A percentile compares a stretch with the other conserved stretches of the same genome.
Evolutionary conservation across 1,140 invertebrate genomes (phyloP).

Genomic region (Zaprionus davidi): DNA sequence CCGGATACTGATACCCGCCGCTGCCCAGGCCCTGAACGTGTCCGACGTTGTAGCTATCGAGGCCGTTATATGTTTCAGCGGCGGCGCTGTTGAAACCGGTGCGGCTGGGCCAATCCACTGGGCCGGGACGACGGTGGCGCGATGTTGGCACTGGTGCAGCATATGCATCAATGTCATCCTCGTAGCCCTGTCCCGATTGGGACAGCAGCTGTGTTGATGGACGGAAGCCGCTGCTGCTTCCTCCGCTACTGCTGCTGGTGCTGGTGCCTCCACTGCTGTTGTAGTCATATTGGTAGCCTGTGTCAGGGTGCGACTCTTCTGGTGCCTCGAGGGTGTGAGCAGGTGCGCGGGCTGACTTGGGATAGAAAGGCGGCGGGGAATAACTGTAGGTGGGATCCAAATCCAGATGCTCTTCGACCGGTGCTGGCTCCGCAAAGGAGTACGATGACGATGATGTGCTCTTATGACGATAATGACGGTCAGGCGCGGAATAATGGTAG

Average conservation of each 20-base stretch:
- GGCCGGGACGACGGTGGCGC: slow-evolving; percentile 35
- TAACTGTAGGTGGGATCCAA: slow-evolving; percentile 61
- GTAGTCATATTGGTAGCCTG: slow-evolving; percentile 47
- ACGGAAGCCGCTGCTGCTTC: slow-evolving; percentile 39
- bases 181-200: slow-evolving; percentile 42
- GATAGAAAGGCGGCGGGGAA: slow-evolving; percentile 31
- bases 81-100: slow-evolving; percentile 28
- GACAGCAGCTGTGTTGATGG: slow-evolving; percentile 56
- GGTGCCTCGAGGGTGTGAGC: slow-evolving; percentile 64
- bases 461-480: slow-evolving; percentile 29
- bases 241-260: slow-evolving; percentile 1
- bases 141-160: slow-evolving; percentile 31
- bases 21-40: slow-evolving; percentile 62
- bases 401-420: slow-evolving; percentile 63
- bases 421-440: slow-evolving; percentile 62
- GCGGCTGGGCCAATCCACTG: slow-evolving; percentile 45
- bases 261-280: slow-evolving; percentile 5
- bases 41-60: slow-evolving; percentile 70
- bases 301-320: slow-evolving; percentile 39
- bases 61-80: slow-evolving; percentile 58
- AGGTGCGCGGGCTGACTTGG: slow-evolving; percentile 44
- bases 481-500: slow-evolving; percentile 51
- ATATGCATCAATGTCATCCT: slow-evolving; percentile 51
- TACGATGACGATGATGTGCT: slow-evolving; percentile 16
- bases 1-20: slow-evolving; percentile 56